Evolutionary conservation across 2,113 vertebrate species (phyloP).

Genomic region (Todiramphus chloris): DNA sequence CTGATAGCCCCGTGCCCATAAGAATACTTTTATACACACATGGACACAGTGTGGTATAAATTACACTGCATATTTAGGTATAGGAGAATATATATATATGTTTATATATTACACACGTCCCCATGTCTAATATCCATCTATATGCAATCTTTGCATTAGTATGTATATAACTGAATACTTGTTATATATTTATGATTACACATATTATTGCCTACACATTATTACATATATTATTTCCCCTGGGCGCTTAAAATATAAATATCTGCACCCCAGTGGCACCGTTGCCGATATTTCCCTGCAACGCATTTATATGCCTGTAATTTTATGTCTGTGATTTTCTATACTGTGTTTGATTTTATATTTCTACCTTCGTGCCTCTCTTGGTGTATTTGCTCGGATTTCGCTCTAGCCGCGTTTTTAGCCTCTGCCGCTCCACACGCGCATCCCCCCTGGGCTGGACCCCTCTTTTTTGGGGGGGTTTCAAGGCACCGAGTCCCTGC

Average conservation of each 20-base stretch:
- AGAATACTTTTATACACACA: too few relatives aligned
- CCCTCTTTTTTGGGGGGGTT: background rate
- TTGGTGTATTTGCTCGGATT: too few relatives aligned
- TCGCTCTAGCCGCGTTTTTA: background rate
- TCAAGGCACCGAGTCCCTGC: background rate
- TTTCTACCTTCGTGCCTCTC: fast-evolving
- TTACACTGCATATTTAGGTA: background rate
- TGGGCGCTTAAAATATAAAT: background rate
- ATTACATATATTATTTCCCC: background rate
- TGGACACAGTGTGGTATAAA: background rate
- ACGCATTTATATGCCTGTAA: fast-evolving
- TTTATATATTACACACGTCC: background rate
- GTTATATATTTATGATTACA: background rate
- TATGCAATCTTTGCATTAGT: fast-evolving
- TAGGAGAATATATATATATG: too few relatives aligned
- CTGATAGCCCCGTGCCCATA: background rate
- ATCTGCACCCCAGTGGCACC: fast-evolving
- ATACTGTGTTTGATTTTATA: background rate
- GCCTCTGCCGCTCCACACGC: background rate
- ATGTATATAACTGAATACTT: background rate
- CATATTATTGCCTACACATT: background rate
- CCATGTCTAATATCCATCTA: fast-evolving
- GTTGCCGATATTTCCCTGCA: fast-evolving
- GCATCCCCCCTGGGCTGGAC: background rate
- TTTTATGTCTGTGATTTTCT: background rate